Percentiles rank a stretch among this genome's conserved stretches.
Conservation (phyloP, 2,113 vertebrate species). For the Nipponia nippon region DNA sequence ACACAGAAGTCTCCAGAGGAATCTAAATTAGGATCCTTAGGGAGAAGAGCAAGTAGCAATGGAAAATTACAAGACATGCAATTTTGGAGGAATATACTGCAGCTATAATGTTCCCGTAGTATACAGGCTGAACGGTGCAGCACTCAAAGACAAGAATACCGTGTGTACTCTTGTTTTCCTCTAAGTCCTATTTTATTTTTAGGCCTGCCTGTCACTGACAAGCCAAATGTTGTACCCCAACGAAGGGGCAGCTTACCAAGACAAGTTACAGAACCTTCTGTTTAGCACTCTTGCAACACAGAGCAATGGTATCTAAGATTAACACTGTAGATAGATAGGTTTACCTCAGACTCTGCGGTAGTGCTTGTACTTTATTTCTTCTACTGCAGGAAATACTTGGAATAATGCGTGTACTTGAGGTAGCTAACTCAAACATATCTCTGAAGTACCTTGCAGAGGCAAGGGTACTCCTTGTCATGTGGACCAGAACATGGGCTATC, state of each 20-base stretch:
- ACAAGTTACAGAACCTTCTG: slow-evolving; percentile 30
- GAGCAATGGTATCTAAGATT: background rate
- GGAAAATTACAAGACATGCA: background rate
- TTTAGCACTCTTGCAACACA: background rate
- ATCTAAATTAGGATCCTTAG: background rate
- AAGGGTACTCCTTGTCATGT: background rate
- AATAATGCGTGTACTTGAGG: background rate
- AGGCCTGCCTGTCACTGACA: slow-evolving; percentile 34
- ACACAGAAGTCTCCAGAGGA: background rate
- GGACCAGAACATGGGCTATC: background rate
- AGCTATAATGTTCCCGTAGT: background rate
- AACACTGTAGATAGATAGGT: background rate
- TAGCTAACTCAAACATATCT: background rate
- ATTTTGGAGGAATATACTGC: background rate
- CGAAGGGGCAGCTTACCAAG: slow-evolving; percentile 20
- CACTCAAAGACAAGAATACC: background rate
- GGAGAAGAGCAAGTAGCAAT: background rate
- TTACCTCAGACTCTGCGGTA: background rate
- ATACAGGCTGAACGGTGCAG: rapidly evolving
- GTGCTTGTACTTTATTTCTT: background rate
- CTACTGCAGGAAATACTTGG: background rate
- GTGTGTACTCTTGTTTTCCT: background rate
- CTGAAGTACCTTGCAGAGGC: background rate
- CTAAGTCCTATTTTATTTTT: slow-evolving; percentile 56
- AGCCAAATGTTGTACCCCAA: slow-evolving; percentile 23